These are phyloP conservation scores for Tenthredo scrophulariae DNA, from an alignment of 2,888 invertebrate genomes.

Conservation along the genomic window DNA sequence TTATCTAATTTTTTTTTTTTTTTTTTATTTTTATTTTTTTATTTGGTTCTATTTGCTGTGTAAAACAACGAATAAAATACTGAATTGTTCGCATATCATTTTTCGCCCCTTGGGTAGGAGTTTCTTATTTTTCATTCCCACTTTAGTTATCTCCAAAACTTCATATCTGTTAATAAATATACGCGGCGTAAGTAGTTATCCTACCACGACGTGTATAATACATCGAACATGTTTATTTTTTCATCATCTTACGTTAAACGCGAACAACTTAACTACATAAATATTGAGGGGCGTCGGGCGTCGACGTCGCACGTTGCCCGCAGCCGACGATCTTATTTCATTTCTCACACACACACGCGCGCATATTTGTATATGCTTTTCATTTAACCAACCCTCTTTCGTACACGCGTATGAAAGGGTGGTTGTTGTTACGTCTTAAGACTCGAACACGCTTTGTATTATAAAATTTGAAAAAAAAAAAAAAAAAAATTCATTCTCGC, in stretches of 20 bases:
- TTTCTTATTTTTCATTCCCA: background rate
- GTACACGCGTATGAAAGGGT: background rate
- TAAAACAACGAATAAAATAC: constrained; percentile 42
- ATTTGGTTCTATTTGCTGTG: constrained; percentile 29
- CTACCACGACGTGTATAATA: background rate
- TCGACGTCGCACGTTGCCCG: constrained; percentile 29
- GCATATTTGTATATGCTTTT: background rate
- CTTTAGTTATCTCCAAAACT: background rate
- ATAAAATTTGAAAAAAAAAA: background rate
- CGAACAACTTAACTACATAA: background rate
- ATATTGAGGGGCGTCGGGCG: constrained; percentile 9
- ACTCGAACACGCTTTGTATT: background rate
- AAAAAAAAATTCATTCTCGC: background rate
- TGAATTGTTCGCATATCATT: constrained; percentile 40
- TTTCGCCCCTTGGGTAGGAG: background rate
- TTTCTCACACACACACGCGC: background rate
- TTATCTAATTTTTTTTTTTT: constrained; percentile 20
- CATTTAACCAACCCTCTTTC: background rate
- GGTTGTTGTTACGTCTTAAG: background rate
- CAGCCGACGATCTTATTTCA: constrained; percentile 46
- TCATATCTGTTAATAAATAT: background rate
- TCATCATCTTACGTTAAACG: background rate
- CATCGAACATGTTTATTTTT: constrained; percentile 7
- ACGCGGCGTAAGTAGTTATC: background rate
- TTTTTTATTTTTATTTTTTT: constrained; percentile 15